phyloP scores from a whole-genome alignment of 2,113 vertebrate species.

The Carassius auratus region DNA sequence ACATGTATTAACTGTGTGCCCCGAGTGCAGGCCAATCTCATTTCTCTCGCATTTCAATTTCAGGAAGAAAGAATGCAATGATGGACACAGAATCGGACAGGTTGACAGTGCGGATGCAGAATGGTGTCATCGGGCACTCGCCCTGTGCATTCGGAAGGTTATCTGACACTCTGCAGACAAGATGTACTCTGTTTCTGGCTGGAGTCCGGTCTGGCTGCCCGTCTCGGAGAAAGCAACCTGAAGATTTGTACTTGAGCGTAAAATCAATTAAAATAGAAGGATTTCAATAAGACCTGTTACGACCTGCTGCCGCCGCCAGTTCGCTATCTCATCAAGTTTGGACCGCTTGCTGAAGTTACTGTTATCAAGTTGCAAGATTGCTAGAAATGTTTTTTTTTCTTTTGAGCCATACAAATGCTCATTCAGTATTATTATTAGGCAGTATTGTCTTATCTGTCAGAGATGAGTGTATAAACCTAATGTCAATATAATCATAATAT shows the following conservation, averaged over 20 bases:
- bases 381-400: not conserved
- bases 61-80: slow-evolving; percentile 49
- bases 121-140: slow-evolving; percentile 45
- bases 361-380: not conserved
- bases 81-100: slow-evolving; percentile 51
- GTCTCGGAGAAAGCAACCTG: slow-evolving; percentile 13
- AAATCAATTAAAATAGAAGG: slow-evolving; percentile 34
- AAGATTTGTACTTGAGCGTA: slow-evolving; percentile 11
- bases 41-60: slow-evolving; percentile 53
- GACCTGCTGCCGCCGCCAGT: not conserved
- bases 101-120: slow-evolving; percentile 54
- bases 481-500: not conserved
- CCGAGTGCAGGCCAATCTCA: slow-evolving; percentile 26
- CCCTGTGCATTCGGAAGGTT: slow-evolving; percentile 48
- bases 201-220: slow-evolving; percentile 14
- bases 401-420: not conserved
- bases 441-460: not conserved
- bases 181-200: slow-evolving; percentile 43
- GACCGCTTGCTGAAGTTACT: not conserved
- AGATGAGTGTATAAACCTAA: not conserved
- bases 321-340: slow-evolving; percentile 5
- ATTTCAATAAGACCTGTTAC: slow-evolving; percentile 42
- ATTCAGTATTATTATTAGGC: not conserved
- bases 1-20: slow-evolving; percentile 45
- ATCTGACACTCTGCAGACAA: slow-evolving; percentile 54